phyloP scores from a whole-genome alignment of 2,113 vertebrate genomes.

The Eupsittula cactorum region DNA sequence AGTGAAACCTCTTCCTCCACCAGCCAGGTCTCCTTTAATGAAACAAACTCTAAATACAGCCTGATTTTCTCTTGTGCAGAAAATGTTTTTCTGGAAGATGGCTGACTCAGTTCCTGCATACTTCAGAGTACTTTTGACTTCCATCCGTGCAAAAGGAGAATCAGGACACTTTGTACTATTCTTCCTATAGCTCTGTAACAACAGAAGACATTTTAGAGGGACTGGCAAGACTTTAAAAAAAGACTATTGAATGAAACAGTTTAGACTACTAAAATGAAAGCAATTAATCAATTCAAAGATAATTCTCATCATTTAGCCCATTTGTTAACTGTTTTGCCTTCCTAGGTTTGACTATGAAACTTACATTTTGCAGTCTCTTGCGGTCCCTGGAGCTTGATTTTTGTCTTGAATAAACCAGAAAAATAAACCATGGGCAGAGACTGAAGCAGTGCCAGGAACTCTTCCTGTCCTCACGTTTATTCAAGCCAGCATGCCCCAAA shows the following conservation, averaged over 20 bases:
- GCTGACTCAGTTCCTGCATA: background rate
- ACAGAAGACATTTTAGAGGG: background rate
- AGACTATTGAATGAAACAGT: background rate
- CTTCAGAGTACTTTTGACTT: constrained; percentile 4
- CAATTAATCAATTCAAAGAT: constrained; percentile 12
- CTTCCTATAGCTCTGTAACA: background rate
- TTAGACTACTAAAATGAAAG: constrained; percentile 12
- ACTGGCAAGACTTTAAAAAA: background rate
- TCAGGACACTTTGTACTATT: background rate
- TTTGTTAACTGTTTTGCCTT: background rate
- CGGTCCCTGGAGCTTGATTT: background rate
- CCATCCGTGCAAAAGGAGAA: background rate
- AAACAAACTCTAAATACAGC: background rate
- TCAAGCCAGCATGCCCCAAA: background rate
- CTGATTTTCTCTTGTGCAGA: background rate
- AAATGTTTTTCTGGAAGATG: background rate
- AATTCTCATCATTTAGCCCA: background rate
- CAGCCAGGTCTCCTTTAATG: background rate
- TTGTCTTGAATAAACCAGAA: background rate
- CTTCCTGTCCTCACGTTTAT: background rate
- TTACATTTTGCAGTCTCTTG: background rate
- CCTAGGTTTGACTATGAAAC: background rate
- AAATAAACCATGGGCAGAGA: background rate
- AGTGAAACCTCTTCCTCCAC: background rate
- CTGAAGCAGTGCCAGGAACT: background rate